Conservation (phyloP, 2,888 invertebrate genomes). For the Phanerotoma sp. region DNA sequence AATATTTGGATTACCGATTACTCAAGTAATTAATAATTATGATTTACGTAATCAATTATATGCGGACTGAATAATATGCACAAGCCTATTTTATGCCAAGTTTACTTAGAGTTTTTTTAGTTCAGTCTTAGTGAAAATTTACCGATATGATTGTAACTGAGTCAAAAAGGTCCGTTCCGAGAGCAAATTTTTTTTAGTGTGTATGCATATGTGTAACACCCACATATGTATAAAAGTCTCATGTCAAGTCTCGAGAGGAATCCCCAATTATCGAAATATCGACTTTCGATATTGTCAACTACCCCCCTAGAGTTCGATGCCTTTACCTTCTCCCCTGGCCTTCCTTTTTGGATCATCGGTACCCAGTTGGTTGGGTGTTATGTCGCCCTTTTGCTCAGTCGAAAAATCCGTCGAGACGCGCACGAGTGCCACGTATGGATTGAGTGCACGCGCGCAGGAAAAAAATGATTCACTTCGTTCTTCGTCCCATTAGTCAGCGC, state of each 20-base stretch:
- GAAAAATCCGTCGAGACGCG: slow-evolving; percentile 15
- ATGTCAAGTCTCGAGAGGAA: slow-evolving; percentile 9
- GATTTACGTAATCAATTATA: too few species aligned
- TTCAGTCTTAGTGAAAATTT: too few species aligned
- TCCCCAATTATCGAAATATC: slow-evolving; percentile 22
- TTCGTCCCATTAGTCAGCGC: slow-evolving; percentile 34
- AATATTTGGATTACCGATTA: too few species aligned
- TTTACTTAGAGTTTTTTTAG: too few species aligned
- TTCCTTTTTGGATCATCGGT: slow-evolving; percentile 1
- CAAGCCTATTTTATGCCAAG: too few species aligned
- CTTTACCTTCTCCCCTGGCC: slow-evolving; percentile 11
- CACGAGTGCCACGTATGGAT: slow-evolving; percentile 12
- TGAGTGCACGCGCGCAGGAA: slow-evolving; percentile 10
- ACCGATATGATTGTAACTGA: too few species aligned
- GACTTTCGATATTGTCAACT: slow-evolving; percentile 14
- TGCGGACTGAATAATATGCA: too few species aligned
- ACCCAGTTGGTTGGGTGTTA: neutral
- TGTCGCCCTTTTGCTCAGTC: neutral
- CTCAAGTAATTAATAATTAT: too few species aligned
- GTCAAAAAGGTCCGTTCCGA: too few species aligned
- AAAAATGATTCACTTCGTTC: slow-evolving; percentile 36
- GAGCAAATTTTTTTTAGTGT: too few species aligned
- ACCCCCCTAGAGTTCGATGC: slow-evolving; percentile 20
- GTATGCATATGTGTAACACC: too few species aligned
- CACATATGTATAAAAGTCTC: neutral